Conservation (phyloP, 2,113 vertebrate species). For the Notarius lentiginosus region DNA sequence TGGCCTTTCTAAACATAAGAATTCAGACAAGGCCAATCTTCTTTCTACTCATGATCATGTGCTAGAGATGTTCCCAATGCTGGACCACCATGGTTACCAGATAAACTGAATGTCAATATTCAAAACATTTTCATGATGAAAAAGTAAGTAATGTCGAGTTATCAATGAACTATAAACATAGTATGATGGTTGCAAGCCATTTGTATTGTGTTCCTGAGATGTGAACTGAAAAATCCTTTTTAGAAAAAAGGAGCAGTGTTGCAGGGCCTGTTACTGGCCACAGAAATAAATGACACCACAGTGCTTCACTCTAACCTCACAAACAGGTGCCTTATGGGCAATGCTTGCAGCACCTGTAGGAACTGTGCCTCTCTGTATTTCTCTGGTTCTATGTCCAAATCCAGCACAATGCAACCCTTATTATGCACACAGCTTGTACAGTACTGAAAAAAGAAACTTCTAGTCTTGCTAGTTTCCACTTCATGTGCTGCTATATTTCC, state of each 20-base stretch:
- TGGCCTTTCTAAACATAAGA: slow-evolving; percentile 39
- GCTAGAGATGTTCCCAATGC: not conserved
- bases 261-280: not conserved
- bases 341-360: slow-evolving; percentile 61
- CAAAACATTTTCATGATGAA: not conserved
- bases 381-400: slow-evolving; percentile 40
- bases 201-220: not conserved
- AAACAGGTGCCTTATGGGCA: slow-evolving; percentile 68
- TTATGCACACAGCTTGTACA: slow-evolving; percentile 53
- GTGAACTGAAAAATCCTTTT: not conserved
- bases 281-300: slow-evolving; percentile 38
- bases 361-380: slow-evolving; percentile 63
- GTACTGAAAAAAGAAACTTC: not conserved
- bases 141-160: not conserved
- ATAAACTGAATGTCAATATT: not conserved
- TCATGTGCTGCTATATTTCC: not conserved
- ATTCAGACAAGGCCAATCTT: not conserved
- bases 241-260: not conserved
- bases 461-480: not conserved
- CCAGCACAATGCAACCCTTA: slow-evolving; percentile 56
- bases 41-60: not conserved
- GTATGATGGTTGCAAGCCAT: not conserved
- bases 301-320: slow-evolving; percentile 51
- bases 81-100: slow-evolving; percentile 8
- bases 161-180: not conserved